A percentile compares a stretch with the other conserved stretches of the same genome.
These are phyloP conservation scores for Apodemia mormo DNA, from an alignment of 2,888 invertebrate species.

Conservation along the genomic window DNA sequence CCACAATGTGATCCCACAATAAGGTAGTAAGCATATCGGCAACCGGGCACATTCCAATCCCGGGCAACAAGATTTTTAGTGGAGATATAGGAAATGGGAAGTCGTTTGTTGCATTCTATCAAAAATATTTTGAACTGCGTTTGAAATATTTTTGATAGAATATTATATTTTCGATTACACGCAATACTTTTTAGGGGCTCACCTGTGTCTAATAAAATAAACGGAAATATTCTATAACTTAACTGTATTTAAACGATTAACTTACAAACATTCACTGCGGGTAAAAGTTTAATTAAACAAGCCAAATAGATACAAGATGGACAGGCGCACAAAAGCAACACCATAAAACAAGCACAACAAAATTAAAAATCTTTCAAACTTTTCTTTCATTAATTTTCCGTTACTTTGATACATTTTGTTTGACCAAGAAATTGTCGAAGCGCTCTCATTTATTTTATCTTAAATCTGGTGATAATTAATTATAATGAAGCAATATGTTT, in stretches of 20 bases:
- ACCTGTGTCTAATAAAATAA: too few species aligned
- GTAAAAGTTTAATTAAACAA: not conserved
- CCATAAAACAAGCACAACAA: conserved; percentile 10
- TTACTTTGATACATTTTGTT: conserved; percentile 13
- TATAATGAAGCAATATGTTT: not conserved
- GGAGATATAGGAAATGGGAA: too few species aligned
- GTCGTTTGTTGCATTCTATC: too few species aligned
- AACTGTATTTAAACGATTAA: not conserved
- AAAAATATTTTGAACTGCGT: too few species aligned
- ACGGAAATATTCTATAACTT: too few species aligned
- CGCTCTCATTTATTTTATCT: conserved; percentile 8
- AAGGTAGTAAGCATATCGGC: too few species aligned
- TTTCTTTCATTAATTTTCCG: conserved; percentile 14
- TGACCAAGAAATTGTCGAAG: conserved; percentile 15
- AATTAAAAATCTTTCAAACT: conserved; percentile 9
- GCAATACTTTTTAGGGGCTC: too few species aligned
- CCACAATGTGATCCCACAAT: too few species aligned
- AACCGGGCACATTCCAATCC: too few species aligned
- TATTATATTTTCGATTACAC: too few species aligned
- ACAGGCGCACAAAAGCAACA: not conserved
- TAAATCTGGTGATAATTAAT: not conserved
- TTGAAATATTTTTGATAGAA: too few species aligned
- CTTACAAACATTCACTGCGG: not conserved
- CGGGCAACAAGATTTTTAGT: too few species aligned
- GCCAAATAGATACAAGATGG: not conserved